These are phyloP conservation scores for Falco punctatus DNA, from an alignment of 2,113 vertebrate genomes.

Conservation along the genomic window DNA sequence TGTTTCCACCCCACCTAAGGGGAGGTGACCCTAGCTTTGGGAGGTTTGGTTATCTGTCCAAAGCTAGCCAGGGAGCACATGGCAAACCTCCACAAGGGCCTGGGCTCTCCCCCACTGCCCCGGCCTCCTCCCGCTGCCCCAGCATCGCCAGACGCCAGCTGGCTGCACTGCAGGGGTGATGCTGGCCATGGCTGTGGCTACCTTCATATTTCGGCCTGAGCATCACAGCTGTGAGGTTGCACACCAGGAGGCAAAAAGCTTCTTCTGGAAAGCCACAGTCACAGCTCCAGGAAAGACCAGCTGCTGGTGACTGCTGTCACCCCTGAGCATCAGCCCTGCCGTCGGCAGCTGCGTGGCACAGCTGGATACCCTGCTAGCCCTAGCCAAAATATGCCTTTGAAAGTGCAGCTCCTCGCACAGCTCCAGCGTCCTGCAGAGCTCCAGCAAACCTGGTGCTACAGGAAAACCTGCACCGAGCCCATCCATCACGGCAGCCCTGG, in stretches of 20 bases:
- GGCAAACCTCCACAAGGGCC: not conserved
- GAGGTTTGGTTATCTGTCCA: no score
- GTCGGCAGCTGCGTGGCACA: not conserved
- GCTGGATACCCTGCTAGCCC: not conserved
- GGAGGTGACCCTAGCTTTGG: not conserved
- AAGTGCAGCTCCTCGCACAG: fast-evolving
- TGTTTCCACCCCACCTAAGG: not conserved
- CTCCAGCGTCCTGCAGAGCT: not conserved
- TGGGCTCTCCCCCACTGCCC: not conserved
- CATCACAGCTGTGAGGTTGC: not conserved
- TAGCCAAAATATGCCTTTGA: fast-evolving
- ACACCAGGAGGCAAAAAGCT: not conserved
- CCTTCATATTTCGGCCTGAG: fast-evolving
- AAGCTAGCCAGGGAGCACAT: fast-evolving
- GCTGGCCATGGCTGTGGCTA: fast-evolving
- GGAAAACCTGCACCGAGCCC: not conserved
- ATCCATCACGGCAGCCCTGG: not conserved
- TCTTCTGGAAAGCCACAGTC: not conserved
- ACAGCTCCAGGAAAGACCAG: not conserved
- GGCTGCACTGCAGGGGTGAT: fast-evolving
- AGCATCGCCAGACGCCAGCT: not conserved
- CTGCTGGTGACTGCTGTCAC: not conserved
- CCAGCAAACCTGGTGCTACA: not conserved
- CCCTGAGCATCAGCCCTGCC: not conserved
- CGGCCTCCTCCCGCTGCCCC: not conserved